phyloP scores from a whole-genome alignment of 37 sponge, comb jelly and placozoan genomes.

The Bolinopsis microptera region DNA sequence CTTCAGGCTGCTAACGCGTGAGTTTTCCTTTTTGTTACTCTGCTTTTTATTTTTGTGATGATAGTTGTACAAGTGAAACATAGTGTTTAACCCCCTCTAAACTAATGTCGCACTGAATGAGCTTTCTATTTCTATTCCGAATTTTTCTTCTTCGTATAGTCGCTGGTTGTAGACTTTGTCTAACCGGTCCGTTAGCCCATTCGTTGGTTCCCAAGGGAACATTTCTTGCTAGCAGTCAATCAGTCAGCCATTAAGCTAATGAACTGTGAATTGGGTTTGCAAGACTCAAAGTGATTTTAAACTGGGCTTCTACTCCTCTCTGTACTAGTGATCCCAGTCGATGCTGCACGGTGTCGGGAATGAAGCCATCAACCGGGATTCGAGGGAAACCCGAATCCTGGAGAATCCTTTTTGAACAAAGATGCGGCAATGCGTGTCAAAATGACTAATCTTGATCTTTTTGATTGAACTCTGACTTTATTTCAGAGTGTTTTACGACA shows the following conservation, averaged over 20 bases:
- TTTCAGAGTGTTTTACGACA: conserved; percentile 40
- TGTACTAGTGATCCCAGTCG: not conserved
- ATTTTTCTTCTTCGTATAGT: too few relatives aligned
- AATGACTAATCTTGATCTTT: not conserved
- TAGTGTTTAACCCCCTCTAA: too few relatives aligned
- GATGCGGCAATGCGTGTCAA: not conserved
- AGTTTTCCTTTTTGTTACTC: not conserved
- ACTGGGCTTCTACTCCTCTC: not conserved
- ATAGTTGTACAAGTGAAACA: too few relatives aligned
- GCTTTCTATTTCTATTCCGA: too few relatives aligned
- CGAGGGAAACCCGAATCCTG: not conserved
- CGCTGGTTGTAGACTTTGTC: too few relatives aligned
- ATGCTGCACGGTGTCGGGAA: not conserved
- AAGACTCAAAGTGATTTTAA: not conserved
- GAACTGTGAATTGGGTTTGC: not conserved
- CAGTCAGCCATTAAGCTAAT: not conserved
- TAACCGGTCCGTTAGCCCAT: too few relatives aligned
- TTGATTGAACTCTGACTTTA: not conserved
- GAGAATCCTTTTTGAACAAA: not conserved
- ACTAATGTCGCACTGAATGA: too few relatives aligned
- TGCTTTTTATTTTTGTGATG: too few relatives aligned
- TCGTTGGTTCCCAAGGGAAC: not conserved
- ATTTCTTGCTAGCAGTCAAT: not conserved
- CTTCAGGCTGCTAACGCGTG: conserved; percentile 18
- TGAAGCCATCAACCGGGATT: not conserved